These are phyloP conservation scores for Marisa cornuarietis DNA, from an alignment of 1,140 invertebrate species.

Conservation along the genomic window DNA sequence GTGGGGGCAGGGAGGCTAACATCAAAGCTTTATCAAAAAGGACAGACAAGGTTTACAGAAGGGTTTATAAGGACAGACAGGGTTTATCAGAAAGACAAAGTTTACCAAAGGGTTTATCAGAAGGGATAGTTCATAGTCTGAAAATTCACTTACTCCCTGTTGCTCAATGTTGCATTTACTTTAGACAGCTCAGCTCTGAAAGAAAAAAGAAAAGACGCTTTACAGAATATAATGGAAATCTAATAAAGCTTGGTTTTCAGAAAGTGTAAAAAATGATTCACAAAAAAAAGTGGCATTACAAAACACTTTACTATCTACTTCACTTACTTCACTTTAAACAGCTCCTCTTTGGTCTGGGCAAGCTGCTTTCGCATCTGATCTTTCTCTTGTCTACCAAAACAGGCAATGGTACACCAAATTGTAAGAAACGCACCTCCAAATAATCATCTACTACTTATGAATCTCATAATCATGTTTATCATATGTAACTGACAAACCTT, in stretches of 20 bases:
- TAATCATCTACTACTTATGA: too few relatives aligned
- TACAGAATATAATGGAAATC: not conserved
- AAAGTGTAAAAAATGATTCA: too few relatives aligned
- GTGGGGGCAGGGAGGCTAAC: not conserved
- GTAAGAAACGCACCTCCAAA: not conserved
- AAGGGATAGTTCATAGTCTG: not conserved
- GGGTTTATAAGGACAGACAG: too few relatives aligned
- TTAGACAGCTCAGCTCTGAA: conserved; percentile 51
- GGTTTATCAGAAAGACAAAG: not conserved
- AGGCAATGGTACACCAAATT: not conserved
- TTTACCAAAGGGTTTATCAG: not conserved
- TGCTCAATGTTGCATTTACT: conserved; percentile 24
- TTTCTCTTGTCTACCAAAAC: conserved; percentile 74
- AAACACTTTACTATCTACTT: too few relatives aligned
- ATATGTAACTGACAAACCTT: not conserved
- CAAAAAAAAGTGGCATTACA: too few relatives aligned
- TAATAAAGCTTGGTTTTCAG: not conserved
- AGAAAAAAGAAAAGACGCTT: not conserved
- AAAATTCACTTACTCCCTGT: conserved; percentile 35
- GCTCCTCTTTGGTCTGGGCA: conserved; percentile 75
- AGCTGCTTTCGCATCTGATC: conserved; percentile 80
- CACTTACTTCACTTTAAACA: conserved; percentile 60
- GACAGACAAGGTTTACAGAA: not conserved
- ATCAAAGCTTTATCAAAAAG: not conserved
- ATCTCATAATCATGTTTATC: not conserved